Evolutionary conservation across 2,797 vertebrate genomes (phyloP), one percentile per base, ranked within the genome.

Genomic region (Neosilurus hyrtlii): DNA sequence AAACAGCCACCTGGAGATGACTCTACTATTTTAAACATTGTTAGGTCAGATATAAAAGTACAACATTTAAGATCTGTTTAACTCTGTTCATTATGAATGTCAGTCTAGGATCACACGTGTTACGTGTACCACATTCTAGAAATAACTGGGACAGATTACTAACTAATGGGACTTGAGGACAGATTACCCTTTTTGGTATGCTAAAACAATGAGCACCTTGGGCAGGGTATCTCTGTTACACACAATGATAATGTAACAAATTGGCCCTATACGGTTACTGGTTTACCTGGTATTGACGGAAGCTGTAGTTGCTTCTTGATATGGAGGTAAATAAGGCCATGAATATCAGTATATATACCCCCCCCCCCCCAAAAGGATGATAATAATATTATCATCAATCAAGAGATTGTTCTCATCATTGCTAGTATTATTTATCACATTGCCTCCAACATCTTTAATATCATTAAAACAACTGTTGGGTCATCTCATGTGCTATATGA

Each of bases 1-100:
- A 56, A 73, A 30, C 15, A 73, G 15, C 16, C 12, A 15, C 52
- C 52, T 76, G 20, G 20, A 61, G 73, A 76, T 1, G n/a, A 37
- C 73, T 75, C 57, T 37, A 59, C 59, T 76, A 76, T n/a, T 61
- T 76, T 43, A 61, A 37, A 11, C 56, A 9, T 15, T 30, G 71
- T 18, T 30, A 73, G 51, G 71, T 56, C 71, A 61, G 11, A 76
- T 76, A 43, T 75, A 22, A 59, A 71, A 72, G 49, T 72, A 54
- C 16, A 72, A 54, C n/a, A 52, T 56, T 56, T 56, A 73, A 56
- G 51, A 26, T 30, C 24, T 54, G 18, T 15, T 26, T 18, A 30
- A 73, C 24, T 54, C 49, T 11, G 24, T 74, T 74, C 24, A 59
- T 4, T 57, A 37, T 35, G 54, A 22, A 57, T 10, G 16, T 35